Evolutionary conservation across 2,888 invertebrate species (phyloP).

Genomic region (Orthonychiurus folsomi): DNA sequence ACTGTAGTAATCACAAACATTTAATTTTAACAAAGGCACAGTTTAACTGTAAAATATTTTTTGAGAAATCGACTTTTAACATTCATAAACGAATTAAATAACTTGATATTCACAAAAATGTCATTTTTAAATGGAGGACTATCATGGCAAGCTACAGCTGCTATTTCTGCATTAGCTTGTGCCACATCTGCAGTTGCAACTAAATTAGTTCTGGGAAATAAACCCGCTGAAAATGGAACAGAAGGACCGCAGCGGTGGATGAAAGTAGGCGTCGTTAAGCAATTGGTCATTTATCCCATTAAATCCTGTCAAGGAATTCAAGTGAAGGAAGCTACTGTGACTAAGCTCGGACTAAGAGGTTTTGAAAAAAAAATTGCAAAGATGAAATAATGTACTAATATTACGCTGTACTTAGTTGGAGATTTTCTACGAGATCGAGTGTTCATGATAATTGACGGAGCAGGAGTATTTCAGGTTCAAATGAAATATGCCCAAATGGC

Average conservation of each 20-base stretch:
- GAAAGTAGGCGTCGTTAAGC: conserved; percentile 20
- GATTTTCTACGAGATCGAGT: conserved; percentile 26
- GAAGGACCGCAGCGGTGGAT: conserved; percentile 20
- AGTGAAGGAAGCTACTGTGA: conserved; percentile 15
- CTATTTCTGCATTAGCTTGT: background rate
- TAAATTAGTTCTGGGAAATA: background rate
- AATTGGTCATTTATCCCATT: conserved; percentile 23
- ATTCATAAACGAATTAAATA: no score
- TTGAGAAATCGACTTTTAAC: no score
- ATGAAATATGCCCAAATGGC: conserved; percentile 21
- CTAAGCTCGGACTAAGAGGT: conserved; percentile 19
- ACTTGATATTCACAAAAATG: no score
- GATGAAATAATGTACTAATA: background rate
- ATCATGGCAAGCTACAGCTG: background rate
- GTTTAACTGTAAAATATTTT: no score
- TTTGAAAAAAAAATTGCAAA: background rate
- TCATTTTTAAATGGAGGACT: background rate
- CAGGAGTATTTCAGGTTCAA: conserved; percentile 20
- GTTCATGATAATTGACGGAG: conserved; percentile 25
- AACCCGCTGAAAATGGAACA: background rate
- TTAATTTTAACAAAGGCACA: no score
- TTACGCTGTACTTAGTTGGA: background rate
- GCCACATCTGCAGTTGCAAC: background rate
- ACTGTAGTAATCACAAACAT: no score
- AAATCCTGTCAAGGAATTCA: conserved; percentile 26